phyloP scores from a whole-genome alignment of 2,888 invertebrate genomes.

The Scelioninae gen. 1 region DNA sequence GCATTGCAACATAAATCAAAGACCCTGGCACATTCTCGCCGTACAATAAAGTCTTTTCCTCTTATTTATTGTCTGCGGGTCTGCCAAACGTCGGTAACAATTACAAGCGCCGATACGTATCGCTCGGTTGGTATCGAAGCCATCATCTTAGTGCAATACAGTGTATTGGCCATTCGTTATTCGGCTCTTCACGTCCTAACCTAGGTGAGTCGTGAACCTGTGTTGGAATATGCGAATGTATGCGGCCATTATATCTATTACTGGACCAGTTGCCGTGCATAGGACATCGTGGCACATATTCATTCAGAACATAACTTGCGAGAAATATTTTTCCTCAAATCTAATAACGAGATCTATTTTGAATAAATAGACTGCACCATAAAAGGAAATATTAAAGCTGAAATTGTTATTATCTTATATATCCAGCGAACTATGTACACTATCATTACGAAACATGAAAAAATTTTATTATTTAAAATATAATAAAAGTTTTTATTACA shows the following conservation, averaged over 20 bases:
- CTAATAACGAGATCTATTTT: constrained; percentile 23
- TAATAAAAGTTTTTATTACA: too few species aligned
- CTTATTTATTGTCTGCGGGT: constrained; percentile 69
- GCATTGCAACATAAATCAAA: constrained; percentile 66
- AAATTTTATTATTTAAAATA: too few species aligned
- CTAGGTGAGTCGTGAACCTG: constrained; percentile 33
- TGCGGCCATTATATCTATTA: constrained; percentile 47
- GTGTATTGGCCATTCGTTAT: constrained; percentile 63
- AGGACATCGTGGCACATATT: constrained; percentile 11
- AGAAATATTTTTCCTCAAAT: constrained; percentile 21
- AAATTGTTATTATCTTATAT: constrained; percentile 16
- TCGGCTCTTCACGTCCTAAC: constrained; percentile 49
- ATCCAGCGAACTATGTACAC: too few species aligned
- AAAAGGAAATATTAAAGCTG: constrained; percentile 1
- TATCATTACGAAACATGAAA: too few species aligned
- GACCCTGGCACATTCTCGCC: constrained; percentile 66
- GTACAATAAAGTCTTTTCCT: constrained; percentile 71
- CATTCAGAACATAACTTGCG: constrained; percentile 11
- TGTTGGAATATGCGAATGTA: constrained; percentile 35
- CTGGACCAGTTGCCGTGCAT: constrained; percentile 45
- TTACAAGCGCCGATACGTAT: constrained; percentile 70
- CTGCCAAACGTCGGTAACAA: constrained; percentile 70
- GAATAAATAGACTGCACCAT: not conserved
- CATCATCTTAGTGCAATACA: constrained; percentile 63
- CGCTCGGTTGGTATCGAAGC: constrained; percentile 64